Base-by-base conservation (phyloP, 1,140 invertebrate species). In the Lepidurus arcticus region DNA sequence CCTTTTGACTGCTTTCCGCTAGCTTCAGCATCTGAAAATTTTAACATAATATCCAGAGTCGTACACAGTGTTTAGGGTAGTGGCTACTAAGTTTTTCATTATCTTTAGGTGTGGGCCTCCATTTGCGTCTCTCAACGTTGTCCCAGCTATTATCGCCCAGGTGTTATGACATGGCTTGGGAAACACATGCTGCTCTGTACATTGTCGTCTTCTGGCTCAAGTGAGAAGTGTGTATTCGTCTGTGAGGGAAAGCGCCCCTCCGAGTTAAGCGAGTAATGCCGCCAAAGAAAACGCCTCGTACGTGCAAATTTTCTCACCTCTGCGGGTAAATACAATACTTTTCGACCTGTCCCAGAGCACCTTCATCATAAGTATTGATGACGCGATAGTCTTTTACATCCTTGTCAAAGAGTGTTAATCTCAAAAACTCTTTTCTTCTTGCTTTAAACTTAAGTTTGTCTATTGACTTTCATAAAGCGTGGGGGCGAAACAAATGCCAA, bases 21-120 rank as follows among this genome's bases (percentile, higher is more conserved):
- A 65, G 53, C 21, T 65, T 65, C 53, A 65, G 21, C 53, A 65
- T 9, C 53, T 7, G 21, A 21, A 65, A 65, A 13, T 21, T 65
- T 65, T 21, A 65, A 21, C 53, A 65, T 13, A 65, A 13, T 7
- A n/a, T 21, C 21, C 21, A 13, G 53, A 21, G 53, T 65, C 53
- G 21, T 65, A 21, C 21, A 65, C 53, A 16, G 53, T 65, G 9
- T 65, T 65, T 65, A 65, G 53, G 53, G 53, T 65, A 65, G 53
- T 65, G 53, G 53, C 53, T 65, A 65, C 53, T 65, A 65, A 65
- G 53, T 65, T 65, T 65, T 65, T 65, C 53, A 65, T 65, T 65
- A 65, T 65, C 53, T 65, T 65, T 65, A 65, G 53, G 53, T 65
- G 53, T 65, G 53, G 53, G 53, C 53, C 53, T 65, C 16, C 53